A percentile compares a stretch with the other conserved stretches of the same genome.
Conservation (phyloP, 2,888 invertebrate genomes). For the Patella pellucida region DNA sequence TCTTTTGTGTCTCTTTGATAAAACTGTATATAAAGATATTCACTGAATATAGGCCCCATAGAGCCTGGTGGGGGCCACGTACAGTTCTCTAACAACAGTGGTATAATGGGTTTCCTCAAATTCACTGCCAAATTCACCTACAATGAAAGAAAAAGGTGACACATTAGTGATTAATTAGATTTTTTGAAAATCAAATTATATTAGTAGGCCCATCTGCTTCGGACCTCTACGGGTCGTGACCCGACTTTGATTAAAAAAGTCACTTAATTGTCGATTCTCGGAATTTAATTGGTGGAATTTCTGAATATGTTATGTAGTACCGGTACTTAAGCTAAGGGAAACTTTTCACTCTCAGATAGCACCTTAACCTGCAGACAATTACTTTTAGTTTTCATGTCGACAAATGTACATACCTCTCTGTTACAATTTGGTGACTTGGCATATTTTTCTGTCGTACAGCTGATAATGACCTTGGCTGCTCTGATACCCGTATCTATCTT, state of each 20-base stretch:
- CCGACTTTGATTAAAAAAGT: too few species aligned
- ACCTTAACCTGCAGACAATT: too few species aligned
- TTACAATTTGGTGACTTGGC: constrained; percentile 68
- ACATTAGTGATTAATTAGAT: too few species aligned
- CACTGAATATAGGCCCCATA: constrained; percentile 60
- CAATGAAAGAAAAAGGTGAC: not conserved
- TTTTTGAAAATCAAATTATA: too few species aligned
- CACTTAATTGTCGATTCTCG: too few species aligned
- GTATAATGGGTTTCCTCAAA: constrained; percentile 54
- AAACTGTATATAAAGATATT: constrained; percentile 50
- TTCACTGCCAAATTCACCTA: constrained; percentile 52
- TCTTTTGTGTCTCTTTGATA: constrained; percentile 37
- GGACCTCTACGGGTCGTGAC: too few species aligned
- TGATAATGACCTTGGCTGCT: constrained; percentile 61
- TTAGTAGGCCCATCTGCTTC: too few species aligned
- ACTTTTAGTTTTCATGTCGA: too few species aligned
- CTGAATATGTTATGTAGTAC: too few species aligned
- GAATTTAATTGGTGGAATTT: too few species aligned
- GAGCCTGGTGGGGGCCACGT: constrained; percentile 56
- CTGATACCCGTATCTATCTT: constrained; percentile 67
- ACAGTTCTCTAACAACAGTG: constrained; percentile 54
- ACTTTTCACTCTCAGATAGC: too few species aligned
- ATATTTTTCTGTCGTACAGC: constrained; percentile 64
- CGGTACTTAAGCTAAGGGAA: too few species aligned
- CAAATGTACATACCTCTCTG: constrained; percentile 56